A percentile compares a stretch with the other conserved stretches of the same genome.
Conservation (phyloP, 1,140 invertebrate species). For the Drosophila malerkotliana region DNA sequence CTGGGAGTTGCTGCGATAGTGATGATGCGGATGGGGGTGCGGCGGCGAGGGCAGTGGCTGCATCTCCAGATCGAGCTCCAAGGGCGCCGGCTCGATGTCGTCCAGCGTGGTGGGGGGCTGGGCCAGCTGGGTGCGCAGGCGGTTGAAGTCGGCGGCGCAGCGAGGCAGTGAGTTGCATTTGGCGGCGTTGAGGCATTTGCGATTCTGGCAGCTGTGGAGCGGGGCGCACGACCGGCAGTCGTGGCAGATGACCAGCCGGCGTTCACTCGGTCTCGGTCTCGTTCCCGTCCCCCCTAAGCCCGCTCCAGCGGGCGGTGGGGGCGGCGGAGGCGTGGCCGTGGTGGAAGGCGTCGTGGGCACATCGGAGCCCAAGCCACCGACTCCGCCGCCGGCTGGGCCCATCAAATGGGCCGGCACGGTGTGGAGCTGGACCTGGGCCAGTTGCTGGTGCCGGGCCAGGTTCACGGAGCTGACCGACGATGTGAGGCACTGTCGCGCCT, state of each 20-base stretch:
- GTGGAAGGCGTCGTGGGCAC: slow-evolving; percentile 71
- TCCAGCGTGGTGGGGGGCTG: slow-evolving; percentile 76
- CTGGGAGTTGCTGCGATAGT: slow-evolving; percentile 81
- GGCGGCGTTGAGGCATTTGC: slow-evolving; percentile 83
- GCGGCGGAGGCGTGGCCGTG: slow-evolving; percentile 67
- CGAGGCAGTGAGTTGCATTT: slow-evolving; percentile 84
- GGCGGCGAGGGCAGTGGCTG: slow-evolving; percentile 53
- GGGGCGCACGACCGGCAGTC: slow-evolving; percentile 80
- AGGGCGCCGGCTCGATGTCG: slow-evolving; percentile 76
- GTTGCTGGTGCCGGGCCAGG: slow-evolving; percentile 73
- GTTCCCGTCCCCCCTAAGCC: not conserved
- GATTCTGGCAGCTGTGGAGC: slow-evolving; percentile 77
- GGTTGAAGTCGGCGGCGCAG: slow-evolving; percentile 83
- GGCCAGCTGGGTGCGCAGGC: slow-evolving; percentile 75
- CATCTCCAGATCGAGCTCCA: slow-evolving; percentile 56
- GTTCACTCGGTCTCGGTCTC: slow-evolving; percentile 30
- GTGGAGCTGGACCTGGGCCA: slow-evolving; percentile 78
- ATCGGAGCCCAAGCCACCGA: slow-evolving; percentile 42
- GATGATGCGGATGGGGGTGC: slow-evolving; percentile 41
- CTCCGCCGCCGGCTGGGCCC: slow-evolving; percentile 28
- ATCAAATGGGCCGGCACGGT: slow-evolving; percentile 71
- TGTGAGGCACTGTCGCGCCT: slow-evolving; percentile 61
- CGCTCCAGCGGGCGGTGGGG: slow-evolving; percentile 16
- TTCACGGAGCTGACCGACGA: slow-evolving; percentile 75
- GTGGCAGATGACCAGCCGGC: slow-evolving; percentile 75